Percentiles rank a stretch among this genome's conserved stretches.
Evolutionary conservation across 2,797 vertebrate species (phyloP).

Genomic region (Meda fulgida): DNA sequence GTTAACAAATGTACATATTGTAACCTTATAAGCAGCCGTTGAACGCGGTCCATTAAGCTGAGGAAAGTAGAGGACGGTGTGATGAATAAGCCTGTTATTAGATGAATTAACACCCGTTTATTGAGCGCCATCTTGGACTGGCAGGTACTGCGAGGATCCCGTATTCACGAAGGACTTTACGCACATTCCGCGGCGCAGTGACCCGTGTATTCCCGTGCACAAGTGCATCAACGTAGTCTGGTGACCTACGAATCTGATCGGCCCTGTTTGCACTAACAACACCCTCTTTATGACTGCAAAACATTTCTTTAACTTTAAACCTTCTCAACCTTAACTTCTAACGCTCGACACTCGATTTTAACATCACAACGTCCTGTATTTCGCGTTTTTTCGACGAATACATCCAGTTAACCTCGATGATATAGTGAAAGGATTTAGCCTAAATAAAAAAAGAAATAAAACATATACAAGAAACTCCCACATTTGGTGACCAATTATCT

Average conservation of each 20-base stretch:
- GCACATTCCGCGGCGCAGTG: not conserved
- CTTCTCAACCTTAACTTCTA: not conserved
- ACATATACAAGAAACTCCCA: too few relatives aligned
- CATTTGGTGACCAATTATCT: too few relatives aligned
- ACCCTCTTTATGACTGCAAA: not conserved
- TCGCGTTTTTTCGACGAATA: not conserved
- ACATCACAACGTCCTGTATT: not conserved
- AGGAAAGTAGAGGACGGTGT: not conserved
- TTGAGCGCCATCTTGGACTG: constrained; percentile 34
- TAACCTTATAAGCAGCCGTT: not conserved
- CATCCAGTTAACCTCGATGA: not conserved
- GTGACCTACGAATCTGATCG: not conserved
- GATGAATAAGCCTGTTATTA: not conserved
- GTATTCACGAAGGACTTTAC: not conserved
- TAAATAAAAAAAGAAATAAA: not conserved
- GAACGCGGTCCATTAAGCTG: too few relatives aligned
- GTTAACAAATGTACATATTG: not conserved
- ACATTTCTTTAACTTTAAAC: not conserved
- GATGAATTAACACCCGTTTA: constrained; percentile 17
- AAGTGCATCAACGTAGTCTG: not conserved
- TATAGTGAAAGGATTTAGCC: not conserved
- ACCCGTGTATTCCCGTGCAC: not conserved
- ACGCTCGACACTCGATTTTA: not conserved
- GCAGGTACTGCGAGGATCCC: not conserved
- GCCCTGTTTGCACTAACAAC: not conserved